Base-by-base conservation (phyloP, 2,888 invertebrate species). In the Venustoraphidia nigricollis region DNA sequence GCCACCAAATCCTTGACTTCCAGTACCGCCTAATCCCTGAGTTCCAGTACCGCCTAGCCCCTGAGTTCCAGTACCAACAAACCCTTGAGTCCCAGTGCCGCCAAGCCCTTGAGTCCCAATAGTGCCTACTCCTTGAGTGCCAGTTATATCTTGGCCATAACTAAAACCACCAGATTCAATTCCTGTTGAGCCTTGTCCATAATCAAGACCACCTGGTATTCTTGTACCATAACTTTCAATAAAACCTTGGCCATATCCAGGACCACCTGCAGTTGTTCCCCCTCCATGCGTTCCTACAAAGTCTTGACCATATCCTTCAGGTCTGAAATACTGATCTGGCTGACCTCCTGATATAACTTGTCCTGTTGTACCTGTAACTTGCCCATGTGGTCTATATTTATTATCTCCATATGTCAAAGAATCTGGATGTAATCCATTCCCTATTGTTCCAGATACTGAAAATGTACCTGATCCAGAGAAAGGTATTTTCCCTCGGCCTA, bases 301-400 rank as follows among this genome's bases (percentile, higher is more conserved):
- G 2, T 14, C 42, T 41, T n/a, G 42, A n/a, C 14, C n/a, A 14
- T 17, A 11, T 17, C 35, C n/a, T 41, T 41, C 48, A 44, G 2
- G 45, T 36, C 5, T 42, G 36, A 4, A 44, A 39, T 9, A 36
- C 43, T 10, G 36, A 34, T 34, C 52, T 44, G 51, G 27, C 6
- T 27, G 39, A 48, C 44, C 40, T 40, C 36, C 40, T 38, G 50
- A 37, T 45, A 11, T 47, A 27, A 53, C 54, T 27, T 56, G 54
- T 36, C 52, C 53, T 44, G 42, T 49, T 45, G 50, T 53, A 48
- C 58, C 46, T 11, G 51, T 51, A 14, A 35, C 41, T 34, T 36
- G 53, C 17, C 54, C 53, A 27, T 48, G 39, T 36, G 49, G 46
- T 34, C 34, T 11, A 34, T 27, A 10, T 10, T 27, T 27, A 27